Conservation (phyloP, 2,113 vertebrate species). For the Microcebus lehilahytsara region DNA sequence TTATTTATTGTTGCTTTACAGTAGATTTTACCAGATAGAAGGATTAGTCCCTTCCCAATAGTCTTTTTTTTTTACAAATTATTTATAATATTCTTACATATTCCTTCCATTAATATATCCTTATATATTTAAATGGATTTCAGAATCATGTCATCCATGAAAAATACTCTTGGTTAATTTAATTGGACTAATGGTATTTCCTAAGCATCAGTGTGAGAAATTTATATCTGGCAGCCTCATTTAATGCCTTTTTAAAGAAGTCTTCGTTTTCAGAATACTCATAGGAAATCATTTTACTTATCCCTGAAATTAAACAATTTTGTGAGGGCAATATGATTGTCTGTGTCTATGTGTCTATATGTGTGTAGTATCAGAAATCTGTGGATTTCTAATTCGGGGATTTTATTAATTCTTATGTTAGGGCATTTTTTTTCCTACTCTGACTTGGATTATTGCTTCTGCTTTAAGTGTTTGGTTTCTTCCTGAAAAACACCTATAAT, state of each 20-base stretch:
- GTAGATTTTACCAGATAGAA: not conserved
- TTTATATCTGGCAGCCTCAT: not conserved
- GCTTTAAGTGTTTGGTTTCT: not conserved
- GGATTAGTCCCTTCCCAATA: not conserved
- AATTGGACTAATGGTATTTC: not conserved
- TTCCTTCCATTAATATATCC: not conserved
- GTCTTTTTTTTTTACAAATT: not conserved
- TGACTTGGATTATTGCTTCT: not conserved
- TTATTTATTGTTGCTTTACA: not conserved
- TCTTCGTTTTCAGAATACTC: constrained; percentile 29
- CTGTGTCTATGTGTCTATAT: not conserved
- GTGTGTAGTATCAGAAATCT: not conserved
- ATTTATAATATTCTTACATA: not conserved
- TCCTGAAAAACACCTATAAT: not conserved
- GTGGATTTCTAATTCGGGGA: not conserved
- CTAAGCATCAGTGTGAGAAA: not conserved
- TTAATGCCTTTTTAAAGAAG: constrained; percentile 6
- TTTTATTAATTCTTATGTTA: not conserved
- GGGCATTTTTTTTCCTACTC: constrained; percentile 11
- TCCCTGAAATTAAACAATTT: not conserved
- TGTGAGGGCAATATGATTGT: not conserved
- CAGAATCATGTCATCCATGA: not conserved
- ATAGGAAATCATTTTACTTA: not conserved
- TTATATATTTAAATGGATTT: constrained; percentile 8
- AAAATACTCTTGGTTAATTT: constrained; percentile 7